phyloP scores from a whole-genome alignment of 2,797 vertebrate species.

The Cossypha niveicapilla region DNA sequence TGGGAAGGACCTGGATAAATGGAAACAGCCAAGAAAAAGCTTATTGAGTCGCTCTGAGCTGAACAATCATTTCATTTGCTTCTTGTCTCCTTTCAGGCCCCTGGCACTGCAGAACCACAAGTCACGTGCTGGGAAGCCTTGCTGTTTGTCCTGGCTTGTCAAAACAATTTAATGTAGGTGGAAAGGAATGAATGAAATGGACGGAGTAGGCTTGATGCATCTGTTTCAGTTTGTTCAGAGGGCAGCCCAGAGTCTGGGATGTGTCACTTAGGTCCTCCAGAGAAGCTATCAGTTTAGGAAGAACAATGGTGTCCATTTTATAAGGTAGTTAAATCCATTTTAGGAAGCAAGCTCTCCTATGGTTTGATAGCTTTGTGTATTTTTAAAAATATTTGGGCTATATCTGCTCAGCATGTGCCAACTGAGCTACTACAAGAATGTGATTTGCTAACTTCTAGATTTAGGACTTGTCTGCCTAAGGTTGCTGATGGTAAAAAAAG shows the following conservation, averaged over 20 bases:
- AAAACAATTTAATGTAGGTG: conserved; percentile 70
- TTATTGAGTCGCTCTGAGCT: background rate
- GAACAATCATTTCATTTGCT: conserved; percentile 56
- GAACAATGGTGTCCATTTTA: background rate
- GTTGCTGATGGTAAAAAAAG: background rate
- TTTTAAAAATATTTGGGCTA: conserved; percentile 22
- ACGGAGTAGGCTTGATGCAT: conserved; percentile 48
- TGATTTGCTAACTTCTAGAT: background rate
- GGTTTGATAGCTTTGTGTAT: conserved; percentile 2
- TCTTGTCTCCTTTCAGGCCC: background rate
- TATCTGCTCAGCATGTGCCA: background rate
- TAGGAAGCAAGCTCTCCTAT: background rate
- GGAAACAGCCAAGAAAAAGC: background rate
- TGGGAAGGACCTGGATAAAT: background rate
- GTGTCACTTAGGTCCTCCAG: background rate
- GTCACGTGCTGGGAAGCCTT: conserved; percentile 59
- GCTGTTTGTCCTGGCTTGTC: conserved; percentile 69
- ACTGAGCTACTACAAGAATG: background rate
- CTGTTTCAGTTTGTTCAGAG: conserved; percentile 48
- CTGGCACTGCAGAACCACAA: background rate
- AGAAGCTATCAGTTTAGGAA: conserved; percentile 1
- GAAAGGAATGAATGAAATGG: conserved; percentile 71
- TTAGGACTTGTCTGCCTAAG: background rate
- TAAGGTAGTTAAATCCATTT: background rate
- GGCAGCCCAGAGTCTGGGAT: background rate